phyloP scores from a whole-genome alignment of 1,140 invertebrate species.

The Nephila pilipes region DNA sequence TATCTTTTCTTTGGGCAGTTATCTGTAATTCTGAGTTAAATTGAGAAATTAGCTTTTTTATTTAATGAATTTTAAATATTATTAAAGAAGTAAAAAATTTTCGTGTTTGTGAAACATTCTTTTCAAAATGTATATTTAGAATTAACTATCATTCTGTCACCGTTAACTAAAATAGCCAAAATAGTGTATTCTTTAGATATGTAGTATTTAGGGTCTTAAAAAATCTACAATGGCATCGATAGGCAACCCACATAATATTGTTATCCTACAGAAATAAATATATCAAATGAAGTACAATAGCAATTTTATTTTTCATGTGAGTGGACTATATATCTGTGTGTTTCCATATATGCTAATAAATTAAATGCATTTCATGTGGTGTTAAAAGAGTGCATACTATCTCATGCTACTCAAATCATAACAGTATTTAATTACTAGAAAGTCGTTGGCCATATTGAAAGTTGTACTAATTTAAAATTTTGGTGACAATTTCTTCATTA shows the following conservation, averaged over 20 bases:
- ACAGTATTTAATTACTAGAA: not conserved
- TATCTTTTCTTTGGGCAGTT: no score
- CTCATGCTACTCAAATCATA: constrained; percentile 5
- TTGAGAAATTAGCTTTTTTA: no score
- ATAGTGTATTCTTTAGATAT: constrained; percentile 32
- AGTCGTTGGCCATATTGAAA: not conserved
- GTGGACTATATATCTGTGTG: constrained; percentile 38
- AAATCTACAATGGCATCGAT: constrained; percentile 58
- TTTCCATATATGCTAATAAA: constrained; percentile 36
- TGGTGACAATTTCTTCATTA: no score
- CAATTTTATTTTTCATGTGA: constrained; percentile 58
- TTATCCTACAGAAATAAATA: constrained; percentile 54
- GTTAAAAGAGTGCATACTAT: not conserved
- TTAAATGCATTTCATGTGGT: not conserved
- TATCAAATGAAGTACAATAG: constrained; percentile 72
- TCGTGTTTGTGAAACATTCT: not conserved
- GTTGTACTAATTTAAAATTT: no score
- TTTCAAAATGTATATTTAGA: constrained; percentile 12
- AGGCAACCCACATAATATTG: constrained; percentile 64
- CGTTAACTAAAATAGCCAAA: constrained; percentile 23
- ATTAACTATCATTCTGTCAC: constrained; percentile 33
- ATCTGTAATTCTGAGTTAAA: no score
- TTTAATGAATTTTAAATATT: no score
- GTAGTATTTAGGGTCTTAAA: constrained; percentile 39
- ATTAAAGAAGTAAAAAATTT: no score